Conservation (phyloP, 2,113 vertebrate species). For the Vulpes vulpes region DNA sequence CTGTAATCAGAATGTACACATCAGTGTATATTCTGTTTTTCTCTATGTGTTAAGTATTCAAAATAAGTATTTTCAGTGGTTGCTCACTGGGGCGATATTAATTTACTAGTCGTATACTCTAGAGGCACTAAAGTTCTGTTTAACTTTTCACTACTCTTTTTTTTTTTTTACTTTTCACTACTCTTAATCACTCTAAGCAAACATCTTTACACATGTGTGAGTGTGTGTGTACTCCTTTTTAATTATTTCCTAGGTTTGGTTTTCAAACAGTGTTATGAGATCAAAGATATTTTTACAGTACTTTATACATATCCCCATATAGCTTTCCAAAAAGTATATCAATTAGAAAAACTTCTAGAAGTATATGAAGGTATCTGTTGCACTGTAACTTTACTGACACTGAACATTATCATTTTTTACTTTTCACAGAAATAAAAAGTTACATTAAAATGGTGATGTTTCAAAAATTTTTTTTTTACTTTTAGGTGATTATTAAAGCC, state of each 20-base stretch:
- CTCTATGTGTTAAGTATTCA: not conserved
- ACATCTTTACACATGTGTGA: not conserved
- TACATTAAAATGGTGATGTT: not conserved
- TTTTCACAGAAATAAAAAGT: not conserved
- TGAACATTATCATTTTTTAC: not conserved
- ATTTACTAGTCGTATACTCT: not conserved
- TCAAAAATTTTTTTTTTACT: not conserved
- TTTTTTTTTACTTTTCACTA: not conserved
- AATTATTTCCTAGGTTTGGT: slow-evolving; percentile 2
- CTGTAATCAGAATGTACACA: not conserved
- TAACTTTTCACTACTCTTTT: not conserved
- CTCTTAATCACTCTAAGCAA: not conserved
- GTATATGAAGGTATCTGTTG: not conserved
- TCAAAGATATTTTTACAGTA: not conserved
- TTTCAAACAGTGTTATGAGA: not conserved
- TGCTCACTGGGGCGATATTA: not conserved
- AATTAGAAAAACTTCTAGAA: not conserved
- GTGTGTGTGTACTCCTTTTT: not conserved
- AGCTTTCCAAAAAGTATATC: not conserved
- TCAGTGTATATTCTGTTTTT: not conserved
- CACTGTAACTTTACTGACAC: not conserved
- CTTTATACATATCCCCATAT: not conserved
- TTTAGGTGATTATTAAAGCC: not conserved
- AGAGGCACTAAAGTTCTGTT: not conserved
- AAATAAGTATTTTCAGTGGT: not conserved